These are phyloP conservation scores for Notamacropus eugenii DNA, from an alignment of 2,797 vertebrate species.

Conservation along the genomic window DNA sequence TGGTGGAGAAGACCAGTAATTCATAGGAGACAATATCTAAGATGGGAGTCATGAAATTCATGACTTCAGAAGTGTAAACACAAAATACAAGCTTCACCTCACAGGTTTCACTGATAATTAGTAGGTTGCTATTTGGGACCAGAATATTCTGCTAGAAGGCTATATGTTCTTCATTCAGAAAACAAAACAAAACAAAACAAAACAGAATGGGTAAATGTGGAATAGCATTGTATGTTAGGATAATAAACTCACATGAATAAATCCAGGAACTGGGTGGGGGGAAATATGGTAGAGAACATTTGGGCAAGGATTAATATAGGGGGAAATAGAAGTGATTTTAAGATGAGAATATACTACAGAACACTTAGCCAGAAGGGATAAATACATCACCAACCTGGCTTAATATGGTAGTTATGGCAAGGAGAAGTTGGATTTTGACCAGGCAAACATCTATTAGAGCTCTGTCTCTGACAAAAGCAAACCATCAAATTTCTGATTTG, in stretches of 20 bases:
- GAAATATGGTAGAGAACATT: neutral
- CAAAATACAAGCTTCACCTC: neutral
- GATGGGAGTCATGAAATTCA: neutral
- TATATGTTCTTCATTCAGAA: neutral
- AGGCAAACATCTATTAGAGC: neutral
- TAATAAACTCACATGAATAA: neutral
- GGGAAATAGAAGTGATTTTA: neutral
- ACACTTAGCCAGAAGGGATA: neutral
- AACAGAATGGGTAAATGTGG: neutral
- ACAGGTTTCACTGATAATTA: neutral
- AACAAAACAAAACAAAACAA: neutral
- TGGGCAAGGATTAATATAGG: neutral
- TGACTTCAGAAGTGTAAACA: neutral
- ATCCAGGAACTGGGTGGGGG: neutral
- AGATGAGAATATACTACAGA: neutral
- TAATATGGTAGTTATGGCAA: neutral
- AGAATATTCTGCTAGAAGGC: neutral
- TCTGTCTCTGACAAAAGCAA: neutral
- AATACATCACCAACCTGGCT: neutral
- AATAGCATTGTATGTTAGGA: neutral
- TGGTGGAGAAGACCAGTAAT: neutral
- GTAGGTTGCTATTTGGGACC: neutral
- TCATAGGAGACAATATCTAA: neutral
- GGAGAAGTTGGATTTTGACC: neutral
- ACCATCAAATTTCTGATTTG: neutral